phyloP scores from a whole-genome alignment of 2,888 invertebrate genomes.

The Agriopis leucophaearia region DNA sequence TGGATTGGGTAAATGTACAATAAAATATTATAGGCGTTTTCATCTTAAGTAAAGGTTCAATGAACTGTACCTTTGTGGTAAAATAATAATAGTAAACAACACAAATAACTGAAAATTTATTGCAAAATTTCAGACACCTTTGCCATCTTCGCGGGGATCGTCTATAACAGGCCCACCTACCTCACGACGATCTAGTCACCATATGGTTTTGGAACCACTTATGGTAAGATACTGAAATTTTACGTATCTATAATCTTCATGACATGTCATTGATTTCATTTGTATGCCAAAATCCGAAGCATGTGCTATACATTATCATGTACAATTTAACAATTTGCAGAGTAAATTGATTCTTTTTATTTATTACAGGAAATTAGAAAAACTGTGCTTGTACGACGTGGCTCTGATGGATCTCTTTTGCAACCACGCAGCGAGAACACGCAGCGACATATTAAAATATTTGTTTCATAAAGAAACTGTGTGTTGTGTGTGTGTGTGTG shows the following conservation, averaged over 20 bases:
- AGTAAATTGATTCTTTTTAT: slow-evolving; percentile 1
- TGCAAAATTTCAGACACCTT: slow-evolving; percentile 62
- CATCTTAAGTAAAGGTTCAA: neutral
- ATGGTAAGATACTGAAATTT: slow-evolving; percentile 56
- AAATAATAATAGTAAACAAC: neutral
- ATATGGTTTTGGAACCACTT: slow-evolving; percentile 73
- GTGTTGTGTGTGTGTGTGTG: neutral
- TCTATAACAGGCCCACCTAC: slow-evolving; percentile 79
- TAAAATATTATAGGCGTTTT: too few species aligned
- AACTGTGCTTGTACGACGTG: slow-evolving; percentile 74
- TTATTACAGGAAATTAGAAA: slow-evolving; percentile 73
- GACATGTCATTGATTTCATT: too few species aligned
- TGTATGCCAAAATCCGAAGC: too few species aligned
- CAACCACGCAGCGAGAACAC: slow-evolving; percentile 63
- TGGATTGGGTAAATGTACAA: too few species aligned
- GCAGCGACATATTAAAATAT: slow-evolving; percentile 77
- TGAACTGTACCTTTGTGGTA: neutral
- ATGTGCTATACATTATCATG: neutral
- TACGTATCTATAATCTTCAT: neutral
- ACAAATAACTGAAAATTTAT: neutral
- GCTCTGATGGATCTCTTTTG: slow-evolving; percentile 79
- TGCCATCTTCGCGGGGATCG: slow-evolving; percentile 74
- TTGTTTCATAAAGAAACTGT: slow-evolving; percentile 59
- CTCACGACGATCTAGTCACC: slow-evolving; percentile 80
- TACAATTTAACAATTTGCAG: neutral